A percentile compares a stretch with the other conserved stretches of the same genome.
These are phyloP conservation scores for Sebastes vulpes DNA, from an alignment of 2,797 vertebrate species.

Conservation along the genomic window DNA sequence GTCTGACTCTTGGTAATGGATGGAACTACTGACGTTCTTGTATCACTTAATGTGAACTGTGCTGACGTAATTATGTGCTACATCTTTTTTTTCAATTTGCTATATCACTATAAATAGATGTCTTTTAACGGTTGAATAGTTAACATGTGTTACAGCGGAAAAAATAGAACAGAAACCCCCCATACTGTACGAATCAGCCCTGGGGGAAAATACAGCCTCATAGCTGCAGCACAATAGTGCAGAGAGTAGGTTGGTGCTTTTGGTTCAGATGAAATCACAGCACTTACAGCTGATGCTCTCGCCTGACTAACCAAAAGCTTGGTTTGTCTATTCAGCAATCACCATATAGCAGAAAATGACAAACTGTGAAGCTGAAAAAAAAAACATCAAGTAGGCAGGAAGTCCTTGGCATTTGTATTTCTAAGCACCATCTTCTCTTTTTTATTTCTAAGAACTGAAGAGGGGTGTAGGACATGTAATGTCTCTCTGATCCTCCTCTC, in stretches of 20 bases:
- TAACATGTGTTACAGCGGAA: constrained; percentile 7
- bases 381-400: background rate
- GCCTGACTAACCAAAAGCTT: background rate
- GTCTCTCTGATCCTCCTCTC: constrained; percentile 23
- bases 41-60: constrained; percentile 13
- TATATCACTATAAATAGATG: background rate
- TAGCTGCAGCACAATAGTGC: constrained; percentile 23
- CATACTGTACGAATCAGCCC: constrained; percentile 30
- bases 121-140: background rate
- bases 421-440: constrained; percentile 3
- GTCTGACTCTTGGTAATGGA: constrained; percentile 10
- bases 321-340: background rate
- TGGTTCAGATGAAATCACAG: background rate
- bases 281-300: constrained; percentile 11
- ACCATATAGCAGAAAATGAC: background rate
- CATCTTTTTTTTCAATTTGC: background rate
- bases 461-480: constrained; percentile 20
- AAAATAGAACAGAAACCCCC: constrained; percentile 16
- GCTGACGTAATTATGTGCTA: background rate
- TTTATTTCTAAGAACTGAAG: background rate
- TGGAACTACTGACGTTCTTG: constrained; percentile 21
- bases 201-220: background rate
- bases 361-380: background rate
- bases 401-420: constrained; percentile 3
- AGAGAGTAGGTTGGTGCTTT: constrained; percentile 10